Evolutionary conservation across 2,113 vertebrate species (phyloP), one percentile per base, ranked within the genome.

Genomic region (Etia nguti): DNA sequence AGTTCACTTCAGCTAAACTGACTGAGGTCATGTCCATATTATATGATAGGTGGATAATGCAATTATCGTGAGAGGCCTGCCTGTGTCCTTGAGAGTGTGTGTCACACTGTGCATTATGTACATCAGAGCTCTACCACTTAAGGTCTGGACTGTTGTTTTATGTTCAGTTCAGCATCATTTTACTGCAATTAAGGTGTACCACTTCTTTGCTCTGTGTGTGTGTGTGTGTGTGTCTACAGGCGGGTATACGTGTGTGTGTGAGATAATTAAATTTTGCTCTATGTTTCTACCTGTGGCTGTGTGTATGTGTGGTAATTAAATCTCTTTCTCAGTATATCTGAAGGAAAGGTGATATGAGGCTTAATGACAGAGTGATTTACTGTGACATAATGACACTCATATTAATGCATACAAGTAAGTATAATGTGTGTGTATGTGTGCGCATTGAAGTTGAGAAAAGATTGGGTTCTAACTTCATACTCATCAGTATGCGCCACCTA

Each of bases 271-370:
- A 92, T 91, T 46, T 56, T 77, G 85, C 75, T 87, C 75, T 50
- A 38, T 88, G 26, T 92, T 88, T 90, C 83, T 92, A 95, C 94
- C 90, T 93, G 87, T 92, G 84, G 86, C 48, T 86, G 88, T 87
- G 82, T 86, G 70, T 70, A 36, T 92, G 86, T 87, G 84, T 86
- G 91, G 79, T 93, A 93, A 95, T 94, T 94, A 93, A 90, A 92
- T 91, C 83, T 91, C 85, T 82, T 87, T 89, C 85, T 80, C 83
- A 55, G 85, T 89, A 86, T 89, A 93, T 94, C 87, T 89, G 86
- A 91, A 88, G 90, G 86, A 89, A 92, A 56, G 55, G 46, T 85
- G 87, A 84, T 93, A 92, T 86, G 80, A 88, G 52, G 87, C 81
- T 90, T 81, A 88, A 80, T 91, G 86, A 88, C 81, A 90, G 62